Percentiles rank a stretch among this genome's conserved stretches.
Conservation (phyloP, 2,797 vertebrate species). For the Rhinella marina region DNA sequence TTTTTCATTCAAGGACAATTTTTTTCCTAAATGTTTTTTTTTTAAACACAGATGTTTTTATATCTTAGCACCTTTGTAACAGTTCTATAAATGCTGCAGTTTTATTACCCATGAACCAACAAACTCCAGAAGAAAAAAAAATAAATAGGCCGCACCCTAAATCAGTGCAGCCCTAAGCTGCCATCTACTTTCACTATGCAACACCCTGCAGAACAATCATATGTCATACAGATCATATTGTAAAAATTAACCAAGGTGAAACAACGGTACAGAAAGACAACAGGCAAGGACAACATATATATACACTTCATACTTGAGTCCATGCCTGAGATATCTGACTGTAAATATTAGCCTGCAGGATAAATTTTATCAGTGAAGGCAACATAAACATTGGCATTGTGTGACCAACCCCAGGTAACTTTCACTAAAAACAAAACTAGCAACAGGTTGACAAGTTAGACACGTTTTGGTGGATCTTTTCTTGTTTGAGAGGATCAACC, state of each 20-base stretch:
- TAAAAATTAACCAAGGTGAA: neutral
- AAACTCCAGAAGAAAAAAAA: neutral
- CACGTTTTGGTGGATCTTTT: neutral
- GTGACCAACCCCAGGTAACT: neutral
- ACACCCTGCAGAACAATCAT: constrained; percentile 8
- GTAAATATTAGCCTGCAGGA: constrained; percentile 26
- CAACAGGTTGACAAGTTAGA: neutral
- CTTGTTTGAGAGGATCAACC: neutral
- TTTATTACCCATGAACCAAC: constrained; percentile 33
- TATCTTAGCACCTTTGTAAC: constrained; percentile 22
- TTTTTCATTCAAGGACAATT: no score
- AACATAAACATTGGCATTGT: constrained; percentile 31
- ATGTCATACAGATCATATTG: neutral
- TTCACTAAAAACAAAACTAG: neutral
- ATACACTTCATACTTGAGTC: neutral
- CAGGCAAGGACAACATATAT: neutral
- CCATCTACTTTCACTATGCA: constrained; percentile 13
- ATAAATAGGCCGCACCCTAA: constrained; percentile 12
- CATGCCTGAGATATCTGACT: neutral
- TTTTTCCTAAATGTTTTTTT: neutral
- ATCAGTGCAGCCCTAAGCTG: constrained; percentile 8
- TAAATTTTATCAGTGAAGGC: constrained; percentile 15
- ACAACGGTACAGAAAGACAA: neutral
- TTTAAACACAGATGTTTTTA: neutral
- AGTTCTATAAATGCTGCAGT: constrained; percentile 17